Percentiles rank a stretch among this genome's conserved stretches.
phyloP scores from a whole-genome alignment of 1,140 invertebrate genomes.

The Polypedilum vanderplanki region DNA sequence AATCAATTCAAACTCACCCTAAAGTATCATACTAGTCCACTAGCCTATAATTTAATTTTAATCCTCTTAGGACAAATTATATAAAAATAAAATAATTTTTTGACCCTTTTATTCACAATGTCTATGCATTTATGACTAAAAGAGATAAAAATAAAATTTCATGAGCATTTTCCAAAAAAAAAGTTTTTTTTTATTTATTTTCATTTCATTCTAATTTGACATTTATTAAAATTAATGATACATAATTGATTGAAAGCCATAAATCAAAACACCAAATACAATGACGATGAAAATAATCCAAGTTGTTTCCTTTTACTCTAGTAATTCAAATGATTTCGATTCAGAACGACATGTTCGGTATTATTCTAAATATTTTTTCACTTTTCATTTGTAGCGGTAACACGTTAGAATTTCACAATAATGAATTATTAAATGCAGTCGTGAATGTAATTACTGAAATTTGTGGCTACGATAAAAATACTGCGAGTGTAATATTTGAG shows the following conservation, averaged over 20 bases:
- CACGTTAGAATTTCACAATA: neutral
- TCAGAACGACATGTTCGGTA: neutral
- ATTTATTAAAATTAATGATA: slow-evolving; percentile 1
- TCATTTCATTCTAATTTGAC: neutral
- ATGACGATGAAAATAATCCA: no score
- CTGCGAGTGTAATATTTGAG: neutral
- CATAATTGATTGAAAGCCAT: neutral
- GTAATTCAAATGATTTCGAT: no score
- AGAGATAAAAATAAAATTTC: no score
- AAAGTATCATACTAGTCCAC: no score
- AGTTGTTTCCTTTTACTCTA: no score
- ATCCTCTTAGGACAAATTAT: no score
- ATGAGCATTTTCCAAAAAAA: neutral
- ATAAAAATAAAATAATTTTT: no score
- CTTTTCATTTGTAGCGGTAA: neutral
- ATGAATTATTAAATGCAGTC: slow-evolving; percentile 12
- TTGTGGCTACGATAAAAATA: neutral
- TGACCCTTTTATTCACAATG: no score
- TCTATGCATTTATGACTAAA: no score
- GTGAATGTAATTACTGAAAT: neutral
- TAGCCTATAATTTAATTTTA: no score
- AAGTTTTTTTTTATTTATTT: neutral
- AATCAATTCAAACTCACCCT: no score
- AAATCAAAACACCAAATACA: no score
- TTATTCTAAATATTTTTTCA: neutral